These are phyloP conservation scores for Symphodus melops DNA, from an alignment of 2,113 vertebrate genomes.

Conservation along the genomic window DNA sequence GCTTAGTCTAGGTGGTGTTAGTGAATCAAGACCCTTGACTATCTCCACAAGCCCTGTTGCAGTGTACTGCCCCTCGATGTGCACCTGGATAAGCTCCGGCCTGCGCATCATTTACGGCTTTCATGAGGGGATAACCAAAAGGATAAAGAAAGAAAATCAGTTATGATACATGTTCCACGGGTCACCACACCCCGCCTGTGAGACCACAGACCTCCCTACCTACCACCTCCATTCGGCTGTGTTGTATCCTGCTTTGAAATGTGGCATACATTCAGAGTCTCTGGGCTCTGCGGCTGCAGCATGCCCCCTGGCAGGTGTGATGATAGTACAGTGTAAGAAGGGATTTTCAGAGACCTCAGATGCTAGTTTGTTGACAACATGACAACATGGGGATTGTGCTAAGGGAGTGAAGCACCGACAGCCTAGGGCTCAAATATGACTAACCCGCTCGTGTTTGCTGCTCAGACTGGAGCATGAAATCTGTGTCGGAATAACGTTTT, in stretches of 20 bases:
- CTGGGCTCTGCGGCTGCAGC: conserved; percentile 39
- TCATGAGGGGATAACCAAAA: conserved; percentile 45
- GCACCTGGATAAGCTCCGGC: conserved; percentile 53
- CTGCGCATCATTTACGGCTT: conserved; percentile 52
- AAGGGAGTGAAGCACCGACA: conserved; percentile 1
- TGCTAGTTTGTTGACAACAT: conserved; percentile 42
- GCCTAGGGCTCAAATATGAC: conserved; percentile 29
- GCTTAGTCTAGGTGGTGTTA: conserved; percentile 58
- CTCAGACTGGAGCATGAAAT: background rate
- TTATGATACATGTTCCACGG: conserved; percentile 51
- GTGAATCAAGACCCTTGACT: conserved; percentile 68
- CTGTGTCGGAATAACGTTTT: background rate
- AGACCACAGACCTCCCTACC: conserved; percentile 29
- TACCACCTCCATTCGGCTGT: conserved; percentile 28
- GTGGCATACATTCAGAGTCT: conserved; percentile 11
- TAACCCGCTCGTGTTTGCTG: conserved; percentile 29
- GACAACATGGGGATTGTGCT: conserved; percentile 18
- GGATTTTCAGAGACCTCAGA: conserved; percentile 52
- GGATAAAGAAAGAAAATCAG: conserved; percentile 57
- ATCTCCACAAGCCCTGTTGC: conserved; percentile 63
- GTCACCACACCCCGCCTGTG: conserved; percentile 38
- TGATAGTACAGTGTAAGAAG: conserved; percentile 51
- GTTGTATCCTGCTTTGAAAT: conserved; percentile 54
- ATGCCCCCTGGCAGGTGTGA: conserved; percentile 57
- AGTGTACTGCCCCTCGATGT: conserved; percentile 54